Evolutionary conservation across 2,797 vertebrate species (phyloP), one percentile per base, ranked within the genome.

Genomic region (Melanotaenia trifasciata): DNA sequence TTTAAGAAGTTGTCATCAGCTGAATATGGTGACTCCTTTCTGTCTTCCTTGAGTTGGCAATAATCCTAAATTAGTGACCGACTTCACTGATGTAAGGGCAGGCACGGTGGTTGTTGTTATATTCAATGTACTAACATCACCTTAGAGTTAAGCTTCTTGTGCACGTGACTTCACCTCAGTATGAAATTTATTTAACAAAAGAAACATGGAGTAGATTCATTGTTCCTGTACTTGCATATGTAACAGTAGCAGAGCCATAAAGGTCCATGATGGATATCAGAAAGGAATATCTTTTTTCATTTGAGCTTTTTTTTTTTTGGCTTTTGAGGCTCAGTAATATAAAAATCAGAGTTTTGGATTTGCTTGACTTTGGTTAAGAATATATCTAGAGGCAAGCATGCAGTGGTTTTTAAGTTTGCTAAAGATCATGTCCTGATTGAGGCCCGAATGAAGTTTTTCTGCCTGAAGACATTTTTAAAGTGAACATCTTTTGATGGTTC

Each of bases 301-400:
- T 59, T 74, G 62, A 51, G 12, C n/a, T n/a, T 30, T 70, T 35
- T 14, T 70, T 72, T 72, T 70, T 70, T 58, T 57, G 8, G 33
- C 30, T 74, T 65, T 67, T 30, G 43, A 69, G 74, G 57, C 51
- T 67, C 43, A 67, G 60, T 1, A 24, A 45, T 45, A 7, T 45
- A 6, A 45, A 45, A 20, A 16, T 18, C 3, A 18, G 40, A 16
- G 40, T 5, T 43, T 43, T 9, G 13, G 38, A 40, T 43, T 43
- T 43, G 4, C 40, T 5, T 45, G 43, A 45, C 43, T 20, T 20
- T 1, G 43, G 43, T 45, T 45, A 7, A 45, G 43, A 20, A 18
- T 20, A 20, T 18, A 18, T 45, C 16, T 63, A 12, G 7, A 51
- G 3, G n/a, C 9, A 10, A 73, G 7, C 18, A 7, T 68, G 20